Base-by-base conservation (phyloP, 2,797 vertebrate species). In the Saxicola maurus region DNA sequence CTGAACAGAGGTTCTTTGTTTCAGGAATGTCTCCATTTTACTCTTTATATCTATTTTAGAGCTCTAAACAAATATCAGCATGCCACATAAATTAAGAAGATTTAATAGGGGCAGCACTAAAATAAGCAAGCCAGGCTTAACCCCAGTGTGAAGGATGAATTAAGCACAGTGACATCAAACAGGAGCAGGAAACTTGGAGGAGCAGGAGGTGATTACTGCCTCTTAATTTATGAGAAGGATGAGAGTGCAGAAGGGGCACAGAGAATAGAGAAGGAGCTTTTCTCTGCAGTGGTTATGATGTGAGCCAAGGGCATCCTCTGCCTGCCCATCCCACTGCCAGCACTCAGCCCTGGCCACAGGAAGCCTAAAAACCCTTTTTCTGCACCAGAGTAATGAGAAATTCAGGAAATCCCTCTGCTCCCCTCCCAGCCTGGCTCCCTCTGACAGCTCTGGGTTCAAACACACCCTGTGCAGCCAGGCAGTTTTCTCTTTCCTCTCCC, bases 171-270 rank as follows among this genome's bases (percentile, higher is more conserved):
- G 51, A 68, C 83, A 82, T 92, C 91, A 87, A 91, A 74, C 49
- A 53, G 93, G 46, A 92, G 79, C 61, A 72, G 83, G 65, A 84
- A 91, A 84, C 71, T 51, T 55, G 57, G 83, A 80, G 73, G 43
- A 82, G 53, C 78, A 80, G 51, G 13, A 45, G 81, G 67, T 82
- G 68, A 89, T 84, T 90, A 64, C n/a, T 71, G 65, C 21, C 57
- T 90, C 64, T 73, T 91, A 90, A 93, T 92, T 94, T 88, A 90
- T 68, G 88, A 13, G 80, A 10, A 57, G 75, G 69, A 92, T 87
- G 89, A 87, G 79, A 62, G 74, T 11, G 28, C 16, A 28, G 76
- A 43, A 17, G 55, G 61, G 60, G 64, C 35, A 43, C 52, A n/a
- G 8, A 35, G 76, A 68, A 52, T 7, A 30, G 59, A 8, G n/a